Conservation (phyloP, 92 coral and sea anemone species). For the Heteractis magnifica region DNA sequence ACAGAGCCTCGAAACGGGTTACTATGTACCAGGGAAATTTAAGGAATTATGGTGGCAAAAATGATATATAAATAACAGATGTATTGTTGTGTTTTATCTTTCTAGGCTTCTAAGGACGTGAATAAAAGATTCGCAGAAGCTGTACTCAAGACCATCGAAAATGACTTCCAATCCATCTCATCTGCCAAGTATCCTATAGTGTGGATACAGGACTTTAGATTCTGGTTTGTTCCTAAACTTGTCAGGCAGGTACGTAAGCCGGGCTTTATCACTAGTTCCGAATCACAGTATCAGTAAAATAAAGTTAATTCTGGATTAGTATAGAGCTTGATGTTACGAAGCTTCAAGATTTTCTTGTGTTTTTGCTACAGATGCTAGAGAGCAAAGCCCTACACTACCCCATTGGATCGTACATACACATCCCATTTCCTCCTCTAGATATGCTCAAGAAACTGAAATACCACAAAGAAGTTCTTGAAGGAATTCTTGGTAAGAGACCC, state of each 20-base stretch:
- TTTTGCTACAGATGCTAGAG: neutral
- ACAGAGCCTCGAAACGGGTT: too few species aligned
- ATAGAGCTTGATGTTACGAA: too few species aligned
- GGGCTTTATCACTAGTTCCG: neutral
- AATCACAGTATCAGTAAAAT: neutral
- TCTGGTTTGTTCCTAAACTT: slow-evolving; percentile 7
- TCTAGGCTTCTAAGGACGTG: neutral
- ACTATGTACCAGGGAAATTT: too few species aligned
- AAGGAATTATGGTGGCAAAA: too few species aligned
- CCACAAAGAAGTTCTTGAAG: neutral
- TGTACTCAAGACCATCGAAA: neutral
- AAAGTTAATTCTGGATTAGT: neutral
- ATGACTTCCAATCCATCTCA: neutral
- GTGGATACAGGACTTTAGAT: slow-evolving; percentile 17
- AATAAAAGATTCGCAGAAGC: slow-evolving; percentile 3
- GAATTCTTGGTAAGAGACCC: slow-evolving; percentile 8
- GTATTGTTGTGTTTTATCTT: neutral
- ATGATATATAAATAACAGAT: too few species aligned
- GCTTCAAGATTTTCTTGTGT: too few species aligned
- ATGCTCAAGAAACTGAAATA: neutral
- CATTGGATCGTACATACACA: neutral
- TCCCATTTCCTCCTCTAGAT: slow-evolving; percentile 14
- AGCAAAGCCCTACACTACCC: neutral
- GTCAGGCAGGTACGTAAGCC: slow-evolving; percentile 2
- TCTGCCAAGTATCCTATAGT: neutral